phyloP scores from a whole-genome alignment of 2,113 vertebrate genomes.

The Rana temporaria region DNA sequence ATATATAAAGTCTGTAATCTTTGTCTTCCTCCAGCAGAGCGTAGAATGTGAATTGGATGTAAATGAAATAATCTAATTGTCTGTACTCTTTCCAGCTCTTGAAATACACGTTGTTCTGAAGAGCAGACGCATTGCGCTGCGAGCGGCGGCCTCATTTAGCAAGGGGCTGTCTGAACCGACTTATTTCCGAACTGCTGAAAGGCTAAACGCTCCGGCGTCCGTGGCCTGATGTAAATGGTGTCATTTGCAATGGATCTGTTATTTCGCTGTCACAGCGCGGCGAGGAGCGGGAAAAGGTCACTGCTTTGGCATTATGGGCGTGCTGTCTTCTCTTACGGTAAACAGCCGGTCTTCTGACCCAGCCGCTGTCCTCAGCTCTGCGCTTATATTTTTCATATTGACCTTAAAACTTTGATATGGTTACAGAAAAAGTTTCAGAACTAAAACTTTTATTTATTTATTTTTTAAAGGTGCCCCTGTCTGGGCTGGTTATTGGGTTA shows the following conservation, averaged over 20 bases:
- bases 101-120: conserved; percentile 14
- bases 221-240: background rate
- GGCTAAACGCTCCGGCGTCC: background rate
- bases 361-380: background rate
- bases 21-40: background rate
- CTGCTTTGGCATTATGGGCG: too few species aligned
- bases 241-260: conserved; percentile 8
- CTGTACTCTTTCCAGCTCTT: background rate
- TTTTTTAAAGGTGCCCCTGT: background rate
- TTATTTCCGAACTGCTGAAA: background rate
- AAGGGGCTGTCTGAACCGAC: conserved; percentile 27
- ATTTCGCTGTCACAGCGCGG: background rate
- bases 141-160: conserved; percentile 21
- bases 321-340: background rate
- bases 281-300: conserved; percentile 14
- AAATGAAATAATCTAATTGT: conserved; percentile 50
- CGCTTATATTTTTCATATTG: background rate
- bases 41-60: conserved; percentile 26
- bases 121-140: conserved; percentile 19
- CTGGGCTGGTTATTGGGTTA: too few species aligned
- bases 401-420: background rate
- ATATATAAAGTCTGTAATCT: background rate
- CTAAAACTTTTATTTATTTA: background rate
- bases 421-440: background rate
- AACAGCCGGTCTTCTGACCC: background rate